phyloP scores from a whole-genome alignment of 2,113 vertebrate genomes.

The Pantherophis guttatus region DNA sequence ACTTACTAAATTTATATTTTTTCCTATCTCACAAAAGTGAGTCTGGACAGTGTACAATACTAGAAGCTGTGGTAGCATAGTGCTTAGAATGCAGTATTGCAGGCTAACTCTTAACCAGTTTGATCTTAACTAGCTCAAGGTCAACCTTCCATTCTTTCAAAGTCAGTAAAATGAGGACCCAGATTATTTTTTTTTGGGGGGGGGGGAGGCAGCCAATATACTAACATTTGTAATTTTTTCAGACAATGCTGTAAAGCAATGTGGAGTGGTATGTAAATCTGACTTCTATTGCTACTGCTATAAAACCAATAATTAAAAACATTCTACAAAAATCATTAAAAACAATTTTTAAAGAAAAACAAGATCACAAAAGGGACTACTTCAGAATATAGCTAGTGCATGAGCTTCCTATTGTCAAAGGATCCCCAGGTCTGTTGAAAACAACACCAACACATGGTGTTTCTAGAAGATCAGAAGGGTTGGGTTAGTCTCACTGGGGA shows the following conservation, averaged over 20 bases:
- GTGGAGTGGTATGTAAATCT: neutral
- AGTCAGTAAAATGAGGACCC: neutral
- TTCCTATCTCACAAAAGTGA: neutral
- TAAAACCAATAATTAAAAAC: neutral
- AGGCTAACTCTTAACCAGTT: neutral
- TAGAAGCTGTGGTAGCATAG: neutral
- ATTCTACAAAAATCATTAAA: neutral
- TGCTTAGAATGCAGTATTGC: neutral
- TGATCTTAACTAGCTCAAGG: neutral
- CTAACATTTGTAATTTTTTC: neutral
- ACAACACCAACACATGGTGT: neutral
- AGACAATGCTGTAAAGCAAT: neutral
- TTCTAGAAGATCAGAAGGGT: neutral
- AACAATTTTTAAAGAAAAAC: neutral
- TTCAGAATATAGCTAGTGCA: neutral
- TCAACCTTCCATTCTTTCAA: neutral
- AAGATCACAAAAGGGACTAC: neutral
- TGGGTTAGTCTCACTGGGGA: neutral
- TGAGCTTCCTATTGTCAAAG: neutral
- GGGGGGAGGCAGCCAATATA: no score
- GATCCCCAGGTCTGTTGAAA: neutral
- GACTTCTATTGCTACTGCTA: neutral
- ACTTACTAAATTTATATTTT: neutral
- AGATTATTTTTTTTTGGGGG: accelerated
- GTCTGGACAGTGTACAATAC: neutral